Conservation (phyloP, 2,113 vertebrate genomes). For the Rhodinocichla rosea region DNA sequence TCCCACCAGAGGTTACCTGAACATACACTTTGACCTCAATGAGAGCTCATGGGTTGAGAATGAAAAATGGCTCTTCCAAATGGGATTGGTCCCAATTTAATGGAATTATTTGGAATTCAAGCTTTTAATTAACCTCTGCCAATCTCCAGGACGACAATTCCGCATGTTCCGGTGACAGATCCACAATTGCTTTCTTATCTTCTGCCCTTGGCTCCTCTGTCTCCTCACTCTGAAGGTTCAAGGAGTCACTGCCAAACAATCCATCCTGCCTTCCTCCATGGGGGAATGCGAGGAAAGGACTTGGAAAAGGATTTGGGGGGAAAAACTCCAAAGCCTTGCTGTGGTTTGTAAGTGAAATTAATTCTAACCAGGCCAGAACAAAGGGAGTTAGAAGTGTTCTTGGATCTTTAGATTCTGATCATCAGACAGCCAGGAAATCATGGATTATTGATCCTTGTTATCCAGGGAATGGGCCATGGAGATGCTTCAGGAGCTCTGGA, state of each 20-base stretch:
- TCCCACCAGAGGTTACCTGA: neutral
- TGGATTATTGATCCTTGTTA: neutral
- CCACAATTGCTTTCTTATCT: neutral
- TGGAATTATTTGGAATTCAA: neutral
- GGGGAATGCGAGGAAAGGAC: rapidly evolving
- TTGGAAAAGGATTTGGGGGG: neutral
- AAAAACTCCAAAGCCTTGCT: rapidly evolving
- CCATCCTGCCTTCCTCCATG: rapidly evolving
- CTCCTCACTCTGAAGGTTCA: rapidly evolving
- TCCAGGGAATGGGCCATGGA: too few relatives aligned
- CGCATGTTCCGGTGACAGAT: rapidly evolving
- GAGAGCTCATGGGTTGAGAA: rapidly evolving
- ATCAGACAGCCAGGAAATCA: neutral
- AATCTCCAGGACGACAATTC: neutral
- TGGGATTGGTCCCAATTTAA: neutral
- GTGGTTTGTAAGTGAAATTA: neutral
- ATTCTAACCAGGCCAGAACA: rapidly evolving
- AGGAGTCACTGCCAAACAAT: neutral
- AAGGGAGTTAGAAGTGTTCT: neutral
- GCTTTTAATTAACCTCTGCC: constrained; percentile 51
- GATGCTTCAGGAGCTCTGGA: neutral
- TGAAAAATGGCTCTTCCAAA: neutral
- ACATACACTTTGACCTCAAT: neutral
- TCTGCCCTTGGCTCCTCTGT: neutral
- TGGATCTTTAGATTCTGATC: neutral